These are phyloP conservation scores for Mycetomoellerius zeteki DNA, from an alignment of 1,140 invertebrate species.

Conservation along the genomic window DNA sequence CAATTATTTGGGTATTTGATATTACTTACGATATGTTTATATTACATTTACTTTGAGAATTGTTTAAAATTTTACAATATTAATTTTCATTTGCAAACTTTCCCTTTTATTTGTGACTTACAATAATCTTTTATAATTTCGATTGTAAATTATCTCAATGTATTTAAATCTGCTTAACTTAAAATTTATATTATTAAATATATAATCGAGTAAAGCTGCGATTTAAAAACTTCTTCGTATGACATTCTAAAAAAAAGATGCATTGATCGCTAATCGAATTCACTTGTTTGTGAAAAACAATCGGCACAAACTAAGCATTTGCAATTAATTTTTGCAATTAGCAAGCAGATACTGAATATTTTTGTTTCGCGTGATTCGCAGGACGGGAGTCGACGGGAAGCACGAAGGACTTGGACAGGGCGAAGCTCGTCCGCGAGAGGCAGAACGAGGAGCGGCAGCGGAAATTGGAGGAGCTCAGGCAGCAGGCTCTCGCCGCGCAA, in stretches of 20 bases:
- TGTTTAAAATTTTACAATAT: conserved; percentile 3
- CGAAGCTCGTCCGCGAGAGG: conserved; percentile 90
- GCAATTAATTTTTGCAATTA: not conserved
- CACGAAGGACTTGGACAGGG: conserved; percentile 84
- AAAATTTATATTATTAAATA: conserved; percentile 4
- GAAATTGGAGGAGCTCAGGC: conserved; percentile 94
- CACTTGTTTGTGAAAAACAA: not conserved
- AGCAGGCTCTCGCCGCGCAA: conserved; percentile 94
- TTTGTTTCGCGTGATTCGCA: conserved; percentile 73
- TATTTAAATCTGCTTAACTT: conserved; percentile 7
- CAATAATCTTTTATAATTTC: not conserved
- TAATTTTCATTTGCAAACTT: not conserved
- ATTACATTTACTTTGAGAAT: not conserved
- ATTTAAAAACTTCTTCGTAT: not conserved
- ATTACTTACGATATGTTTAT: not conserved
- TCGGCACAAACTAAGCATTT: not conserved
- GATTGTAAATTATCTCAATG: not conserved
- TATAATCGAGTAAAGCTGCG: not conserved
- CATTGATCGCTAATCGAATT: not conserved
- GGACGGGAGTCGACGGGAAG: conserved; percentile 84
- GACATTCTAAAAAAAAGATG: not conserved
- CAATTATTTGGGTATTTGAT: conserved; percentile 10
- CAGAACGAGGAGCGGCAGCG: conserved; percentile 95
- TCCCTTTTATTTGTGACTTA: not conserved
- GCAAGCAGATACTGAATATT: conserved; percentile 37